Evolutionary conservation across 1,140 invertebrate genomes (phyloP).

Genomic region (Palaemon carinicauda): DNA sequence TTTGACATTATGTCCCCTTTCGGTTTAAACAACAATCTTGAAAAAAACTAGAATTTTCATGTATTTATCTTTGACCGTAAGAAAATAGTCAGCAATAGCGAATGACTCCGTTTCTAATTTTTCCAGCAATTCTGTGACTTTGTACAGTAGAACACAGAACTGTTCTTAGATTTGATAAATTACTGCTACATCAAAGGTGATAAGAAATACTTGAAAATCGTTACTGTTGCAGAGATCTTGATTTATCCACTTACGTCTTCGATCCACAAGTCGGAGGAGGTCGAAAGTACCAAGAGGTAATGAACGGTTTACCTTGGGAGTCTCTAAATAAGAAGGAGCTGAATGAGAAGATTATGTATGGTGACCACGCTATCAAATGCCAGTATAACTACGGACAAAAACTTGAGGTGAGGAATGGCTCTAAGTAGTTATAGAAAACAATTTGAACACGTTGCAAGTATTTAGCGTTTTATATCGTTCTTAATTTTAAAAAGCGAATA

Average conservation of each 20-base stretch:
- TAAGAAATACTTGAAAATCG: neutral
- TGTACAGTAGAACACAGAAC: too few relatives aligned
- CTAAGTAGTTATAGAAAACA: neutral
- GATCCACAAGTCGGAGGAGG: constrained; percentile 2
- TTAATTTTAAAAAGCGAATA: too few relatives aligned
- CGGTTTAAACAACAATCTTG: too few relatives aligned
- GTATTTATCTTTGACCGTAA: too few relatives aligned
- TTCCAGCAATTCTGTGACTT: too few relatives aligned
- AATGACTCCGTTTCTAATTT: too few relatives aligned
- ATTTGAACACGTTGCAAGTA: neutral
- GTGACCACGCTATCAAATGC: constrained; percentile 29
- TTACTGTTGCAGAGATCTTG: neutral
- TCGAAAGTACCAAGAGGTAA: constrained; percentile 3
- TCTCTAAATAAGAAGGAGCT: neutral
- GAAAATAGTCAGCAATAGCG: too few relatives aligned
- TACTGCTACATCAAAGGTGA: too few relatives aligned
- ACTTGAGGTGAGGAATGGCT: neutral
- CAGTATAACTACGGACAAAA: constrained; percentile 11
- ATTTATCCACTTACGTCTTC: neutral
- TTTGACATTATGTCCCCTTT: too few relatives aligned
- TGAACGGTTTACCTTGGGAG: neutral
- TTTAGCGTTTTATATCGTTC: neutral
- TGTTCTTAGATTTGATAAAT: too few relatives aligned
- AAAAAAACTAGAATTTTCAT: too few relatives aligned
- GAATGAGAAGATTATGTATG: neutral